These are phyloP conservation scores for Mizuhopecten yessoensis DNA, from an alignment of 1,140 invertebrate species.

Conservation along the genomic window DNA sequence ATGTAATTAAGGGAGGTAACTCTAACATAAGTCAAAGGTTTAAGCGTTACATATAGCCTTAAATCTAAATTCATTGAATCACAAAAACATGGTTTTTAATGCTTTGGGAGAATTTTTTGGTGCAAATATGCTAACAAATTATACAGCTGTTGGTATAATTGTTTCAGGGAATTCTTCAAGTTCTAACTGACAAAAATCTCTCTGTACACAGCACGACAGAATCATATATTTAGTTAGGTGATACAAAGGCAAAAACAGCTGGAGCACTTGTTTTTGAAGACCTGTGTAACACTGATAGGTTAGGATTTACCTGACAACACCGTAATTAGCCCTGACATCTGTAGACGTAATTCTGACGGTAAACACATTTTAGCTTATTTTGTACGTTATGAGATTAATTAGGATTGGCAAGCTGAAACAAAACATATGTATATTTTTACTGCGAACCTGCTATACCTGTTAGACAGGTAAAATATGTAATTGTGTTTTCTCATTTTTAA, in stretches of 20 bases:
- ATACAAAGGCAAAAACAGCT: background rate
- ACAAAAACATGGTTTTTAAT: no score
- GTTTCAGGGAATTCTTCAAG: background rate
- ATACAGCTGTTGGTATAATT: background rate
- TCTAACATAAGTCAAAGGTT: no score
- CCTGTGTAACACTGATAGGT: background rate
- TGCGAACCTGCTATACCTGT: no score
- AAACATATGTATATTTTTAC: background rate
- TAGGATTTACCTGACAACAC: background rate
- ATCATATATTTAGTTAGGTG: background rate
- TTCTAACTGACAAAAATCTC: background rate
- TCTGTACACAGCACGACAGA: background rate
- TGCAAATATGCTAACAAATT: no score
- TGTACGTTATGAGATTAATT: conserved; percentile 24
- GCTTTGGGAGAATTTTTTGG: no score
- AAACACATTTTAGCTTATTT: background rate
- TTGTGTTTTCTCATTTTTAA: no score
- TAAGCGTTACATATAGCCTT: no score
- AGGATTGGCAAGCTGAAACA: background rate
- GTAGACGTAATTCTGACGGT: conserved; percentile 20
- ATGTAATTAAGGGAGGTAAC: no score
- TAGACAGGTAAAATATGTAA: no score
- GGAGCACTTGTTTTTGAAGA: background rate
- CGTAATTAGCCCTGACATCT: background rate
- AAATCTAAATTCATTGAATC: no score